Percentiles rank a stretch among this genome's conserved stretches.
phyloP scores from a whole-genome alignment of 2,888 invertebrate species.

The Drepanosiphum platanoidis region DNA sequence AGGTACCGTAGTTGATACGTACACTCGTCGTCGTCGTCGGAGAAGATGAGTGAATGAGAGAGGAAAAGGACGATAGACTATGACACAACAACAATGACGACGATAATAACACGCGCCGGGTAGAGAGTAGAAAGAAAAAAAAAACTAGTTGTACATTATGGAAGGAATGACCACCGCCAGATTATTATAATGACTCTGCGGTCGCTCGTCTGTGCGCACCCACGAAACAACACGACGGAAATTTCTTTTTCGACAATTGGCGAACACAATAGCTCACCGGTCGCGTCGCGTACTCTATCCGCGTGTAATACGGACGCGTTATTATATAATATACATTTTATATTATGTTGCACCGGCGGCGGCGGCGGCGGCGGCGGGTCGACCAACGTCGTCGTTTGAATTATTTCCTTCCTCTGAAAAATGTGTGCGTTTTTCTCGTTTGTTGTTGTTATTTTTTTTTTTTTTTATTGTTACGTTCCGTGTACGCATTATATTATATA shows the following conservation, averaged over 20 bases:
- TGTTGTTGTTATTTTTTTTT: not conserved
- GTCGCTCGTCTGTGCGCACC: slow-evolving; percentile 47
- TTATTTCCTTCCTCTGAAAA: slow-evolving; percentile 22
- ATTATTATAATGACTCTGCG: slow-evolving; percentile 61
- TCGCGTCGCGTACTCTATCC: too few species aligned
- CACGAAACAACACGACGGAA: slow-evolving; percentile 44
- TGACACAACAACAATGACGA: slow-evolving; percentile 53
- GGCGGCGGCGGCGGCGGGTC: not conserved
- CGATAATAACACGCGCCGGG: slow-evolving; percentile 53
- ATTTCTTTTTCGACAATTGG: slow-evolving; percentile 59
- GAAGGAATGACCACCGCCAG: slow-evolving; percentile 55
- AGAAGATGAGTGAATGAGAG: slow-evolving; percentile 9
- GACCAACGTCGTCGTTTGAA: not conserved
- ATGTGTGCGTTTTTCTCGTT: slow-evolving; percentile 18
- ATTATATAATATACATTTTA: not conserved
- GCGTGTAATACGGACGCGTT: slow-evolving; percentile 42
- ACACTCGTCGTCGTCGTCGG: not conserved
- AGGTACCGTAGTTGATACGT: slow-evolving; percentile 6
- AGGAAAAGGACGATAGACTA: slow-evolving; percentile 21
- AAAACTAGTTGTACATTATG: not conserved
- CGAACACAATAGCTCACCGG: slow-evolving; percentile 56
- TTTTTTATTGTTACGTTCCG: not conserved
- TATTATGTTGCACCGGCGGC: not conserved
- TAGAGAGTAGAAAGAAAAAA: not conserved
- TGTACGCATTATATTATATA: not conserved